Conservation (phyloP, 2,113 vertebrate species). For the Coreoperca whiteheadi region DNA sequence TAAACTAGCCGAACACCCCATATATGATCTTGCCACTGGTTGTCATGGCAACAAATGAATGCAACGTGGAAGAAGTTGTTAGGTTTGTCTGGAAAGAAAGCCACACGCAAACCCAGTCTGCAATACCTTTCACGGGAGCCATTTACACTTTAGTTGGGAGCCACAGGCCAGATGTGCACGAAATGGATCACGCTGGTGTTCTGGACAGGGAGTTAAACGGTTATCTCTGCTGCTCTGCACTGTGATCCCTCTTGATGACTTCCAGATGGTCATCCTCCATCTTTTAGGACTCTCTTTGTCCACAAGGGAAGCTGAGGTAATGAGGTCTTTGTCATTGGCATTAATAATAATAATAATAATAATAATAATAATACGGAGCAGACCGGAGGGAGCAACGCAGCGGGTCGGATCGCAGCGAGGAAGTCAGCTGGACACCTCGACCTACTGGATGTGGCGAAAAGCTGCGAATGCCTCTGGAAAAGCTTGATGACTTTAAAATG, state of each 20-base stretch:
- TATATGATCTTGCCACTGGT: not conserved
- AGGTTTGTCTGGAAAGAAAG: not conserved
- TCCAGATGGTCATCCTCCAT: constrained; percentile 77
- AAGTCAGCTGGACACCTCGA: constrained; percentile 8
- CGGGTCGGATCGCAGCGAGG: not conserved
- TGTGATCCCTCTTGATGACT: constrained; percentile 66
- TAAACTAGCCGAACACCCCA: not conserved
- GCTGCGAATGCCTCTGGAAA: not conserved
- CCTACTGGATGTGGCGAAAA: not conserved
- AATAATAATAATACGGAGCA: constrained; percentile 51
- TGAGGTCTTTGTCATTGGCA: constrained; percentile 66
- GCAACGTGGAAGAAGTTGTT: constrained; percentile 2
- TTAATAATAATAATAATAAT: too few relatives aligned
- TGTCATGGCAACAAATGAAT: constrained; percentile 10
- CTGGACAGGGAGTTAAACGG: constrained; percentile 62
- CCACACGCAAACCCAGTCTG: not conserved
- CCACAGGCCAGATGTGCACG: constrained; percentile 68
- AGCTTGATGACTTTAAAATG: constrained; percentile 27
- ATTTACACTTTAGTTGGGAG: constrained; percentile 30
- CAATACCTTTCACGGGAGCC: constrained; percentile 6
- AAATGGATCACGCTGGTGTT: constrained; percentile 64
- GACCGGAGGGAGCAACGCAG: constrained; percentile 2
- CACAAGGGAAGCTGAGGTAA: constrained; percentile 68
- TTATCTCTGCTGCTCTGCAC: constrained; percentile 58
- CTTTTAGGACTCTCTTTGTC: constrained; percentile 70